phyloP scores from a whole-genome alignment of 2,113 vertebrate species.

The Macrotis lagotis region DNA sequence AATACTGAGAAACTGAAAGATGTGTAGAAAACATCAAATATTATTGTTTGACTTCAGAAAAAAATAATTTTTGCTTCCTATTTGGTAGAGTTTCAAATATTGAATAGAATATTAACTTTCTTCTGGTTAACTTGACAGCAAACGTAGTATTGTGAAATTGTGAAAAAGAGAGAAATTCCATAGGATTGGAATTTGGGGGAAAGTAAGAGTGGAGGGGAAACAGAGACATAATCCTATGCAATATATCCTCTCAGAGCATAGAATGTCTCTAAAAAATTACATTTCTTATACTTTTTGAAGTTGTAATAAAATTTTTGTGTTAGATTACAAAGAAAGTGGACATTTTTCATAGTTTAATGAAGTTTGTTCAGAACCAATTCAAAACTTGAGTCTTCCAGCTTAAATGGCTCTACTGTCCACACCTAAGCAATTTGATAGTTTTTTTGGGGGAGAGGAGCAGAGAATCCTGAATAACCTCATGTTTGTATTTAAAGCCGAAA shows the following conservation, averaged over 20 bases:
- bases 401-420: slow-evolving; percentile 45
- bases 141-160: slow-evolving; percentile 50
- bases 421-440: slow-evolving; percentile 6
- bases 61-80: not conserved
- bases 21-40: not conserved
- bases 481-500: slow-evolving; percentile 17
- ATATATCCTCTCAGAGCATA: not conserved
- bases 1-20: slow-evolving; percentile 44
- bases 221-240: not conserved
- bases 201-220: not conserved
- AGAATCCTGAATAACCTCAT: slow-evolving; percentile 20
- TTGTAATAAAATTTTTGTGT: slow-evolving; percentile 39
- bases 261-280: slow-evolving; percentile 40
- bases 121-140: slow-evolving; percentile 23
- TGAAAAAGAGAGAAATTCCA: not conserved
- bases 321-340: slow-evolving; percentile 63
- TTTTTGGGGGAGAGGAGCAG: slow-evolving; percentile 35
- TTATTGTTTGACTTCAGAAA: slow-evolving; percentile 32
- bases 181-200: slow-evolving; percentile 41
- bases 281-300: slow-evolving; percentile 39
- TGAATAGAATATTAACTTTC: not conserved
- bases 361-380: slow-evolving; percentile 61
- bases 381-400: slow-evolving; percentile 15
- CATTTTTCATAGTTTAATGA: slow-evolving; percentile 57
- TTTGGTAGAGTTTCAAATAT: not conserved